Evolutionary conservation across 2,797 vertebrate species (phyloP).

Genomic region (Peromyscus melanophrys): DNA sequence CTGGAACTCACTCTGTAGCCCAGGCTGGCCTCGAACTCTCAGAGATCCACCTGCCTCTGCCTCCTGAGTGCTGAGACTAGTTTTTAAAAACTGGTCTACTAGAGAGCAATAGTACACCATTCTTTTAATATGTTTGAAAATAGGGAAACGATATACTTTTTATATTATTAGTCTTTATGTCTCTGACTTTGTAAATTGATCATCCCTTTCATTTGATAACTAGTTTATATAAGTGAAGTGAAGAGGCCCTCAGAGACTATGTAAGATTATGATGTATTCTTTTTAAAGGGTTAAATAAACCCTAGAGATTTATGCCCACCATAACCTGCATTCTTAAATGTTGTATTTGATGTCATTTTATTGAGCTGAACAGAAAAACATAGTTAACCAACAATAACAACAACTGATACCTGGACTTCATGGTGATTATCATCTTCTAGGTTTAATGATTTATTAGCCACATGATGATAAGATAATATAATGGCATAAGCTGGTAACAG

Average conservation of each 20-base stretch:
- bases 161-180: slow-evolving; percentile 1
- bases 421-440: slow-evolving; percentile 24
- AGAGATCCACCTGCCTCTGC: no score
- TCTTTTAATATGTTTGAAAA: slow-evolving; percentile 59
- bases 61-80: no score
- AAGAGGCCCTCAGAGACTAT: neutral
- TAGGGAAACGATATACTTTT: slow-evolving; percentile 14
- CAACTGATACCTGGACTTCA: slow-evolving; percentile 46
- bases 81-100: neutral
- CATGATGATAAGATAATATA: slow-evolving; percentile 49
- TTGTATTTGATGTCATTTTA: slow-evolving; percentile 51
- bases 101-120: neutral
- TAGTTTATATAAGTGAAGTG: neutral
- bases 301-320: slow-evolving; percentile 56
- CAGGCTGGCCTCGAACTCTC: no score
- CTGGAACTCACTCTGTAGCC: no score
- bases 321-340: slow-evolving; percentile 59
- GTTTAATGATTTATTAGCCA: slow-evolving; percentile 72
- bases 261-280: slow-evolving; percentile 50
- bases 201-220: neutral
- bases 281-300: slow-evolving; percentile 52
- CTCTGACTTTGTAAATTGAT: slow-evolving; percentile 58
- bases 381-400: slow-evolving; percentile 36
- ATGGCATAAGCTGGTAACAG: slow-evolving; percentile 38
- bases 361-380: slow-evolving; percentile 27